phyloP scores from a whole-genome alignment of 2,888 invertebrate species.

The Cephalotes varians region DNA sequence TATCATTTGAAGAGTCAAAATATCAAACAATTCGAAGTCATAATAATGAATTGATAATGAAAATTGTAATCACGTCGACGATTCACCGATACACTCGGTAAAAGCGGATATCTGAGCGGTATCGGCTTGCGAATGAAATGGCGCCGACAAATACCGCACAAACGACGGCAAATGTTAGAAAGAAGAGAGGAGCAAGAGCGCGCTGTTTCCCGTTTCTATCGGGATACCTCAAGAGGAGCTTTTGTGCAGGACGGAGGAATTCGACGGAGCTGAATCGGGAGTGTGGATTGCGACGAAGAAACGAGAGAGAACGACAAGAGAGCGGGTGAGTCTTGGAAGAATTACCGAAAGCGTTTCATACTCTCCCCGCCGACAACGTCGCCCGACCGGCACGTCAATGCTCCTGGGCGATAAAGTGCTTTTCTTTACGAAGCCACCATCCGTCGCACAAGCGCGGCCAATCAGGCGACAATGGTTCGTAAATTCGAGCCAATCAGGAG shows the following conservation, averaged over 20 bases:
- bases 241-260: slow-evolving; percentile 61
- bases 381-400: slow-evolving; percentile 71
- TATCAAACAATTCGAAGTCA: neutral
- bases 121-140: slow-evolving; percentile 33
- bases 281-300: slow-evolving; percentile 50
- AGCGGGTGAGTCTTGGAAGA: slow-evolving; percentile 59
- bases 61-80: neutral
- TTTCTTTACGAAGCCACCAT: slow-evolving; percentile 79
- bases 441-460: slow-evolving; percentile 83
- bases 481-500: slow-evolving; percentile 84
- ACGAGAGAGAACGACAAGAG: slow-evolving; percentile 42
- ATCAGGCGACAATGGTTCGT: slow-evolving; percentile 85
- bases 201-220: slow-evolving; percentile 54
- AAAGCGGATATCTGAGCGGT: slow-evolving; percentile 4
- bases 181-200: slow-evolving; percentile 27
- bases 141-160: slow-evolving; percentile 39
- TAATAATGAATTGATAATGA: neutral
- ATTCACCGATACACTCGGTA: neutral
- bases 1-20: neutral
- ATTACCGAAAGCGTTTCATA: slow-evolving; percentile 73
- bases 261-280: slow-evolving; percentile 66
- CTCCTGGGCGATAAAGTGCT: slow-evolving; percentile 80
- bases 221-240: slow-evolving; percentile 52
- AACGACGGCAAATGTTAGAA: slow-evolving; percentile 44
- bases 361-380: slow-evolving; percentile 59